Evolutionary conservation across 2,797 vertebrate genomes (phyloP).

Genomic region (Alca torda): DNA sequence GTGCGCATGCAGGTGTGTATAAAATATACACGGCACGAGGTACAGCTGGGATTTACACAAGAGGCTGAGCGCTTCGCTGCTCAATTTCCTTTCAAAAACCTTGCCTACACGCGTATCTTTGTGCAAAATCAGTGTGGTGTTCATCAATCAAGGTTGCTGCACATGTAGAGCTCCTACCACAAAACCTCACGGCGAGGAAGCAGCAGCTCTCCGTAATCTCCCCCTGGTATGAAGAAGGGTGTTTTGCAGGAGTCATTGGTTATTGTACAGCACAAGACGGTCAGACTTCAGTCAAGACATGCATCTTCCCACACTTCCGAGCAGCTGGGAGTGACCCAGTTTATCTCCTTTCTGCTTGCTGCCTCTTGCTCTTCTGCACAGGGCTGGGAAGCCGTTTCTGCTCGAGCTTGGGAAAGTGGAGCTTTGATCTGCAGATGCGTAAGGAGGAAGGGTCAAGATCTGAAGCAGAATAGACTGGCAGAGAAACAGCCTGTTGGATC

Average conservation of each 20-base stretch:
- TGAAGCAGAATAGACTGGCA: neutral
- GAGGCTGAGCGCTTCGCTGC: neutral
- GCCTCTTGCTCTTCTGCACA: neutral
- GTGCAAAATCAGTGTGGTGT: neutral
- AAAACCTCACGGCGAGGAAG: neutral
- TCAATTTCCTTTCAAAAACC: neutral
- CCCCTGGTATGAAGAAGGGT: neutral
- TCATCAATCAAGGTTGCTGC: neutral
- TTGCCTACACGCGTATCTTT: neutral
- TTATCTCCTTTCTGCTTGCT: neutral
- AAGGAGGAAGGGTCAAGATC: constrained; percentile 24
- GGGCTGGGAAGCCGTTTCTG: neutral
- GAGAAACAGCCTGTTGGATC: constrained; percentile 19
- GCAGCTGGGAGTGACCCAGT: constrained; percentile 8
- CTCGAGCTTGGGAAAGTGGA: neutral
- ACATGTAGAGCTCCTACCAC: fast-evolving
- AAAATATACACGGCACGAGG: fast-evolving
- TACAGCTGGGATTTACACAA: neutral
- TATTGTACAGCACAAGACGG: neutral
- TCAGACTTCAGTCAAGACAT: neutral
- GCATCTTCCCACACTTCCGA: constrained; percentile 3
- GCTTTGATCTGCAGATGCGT: constrained; percentile 53
- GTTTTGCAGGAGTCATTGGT: neutral
- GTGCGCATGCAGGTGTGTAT: fast-evolving
- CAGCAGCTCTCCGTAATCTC: fast-evolving